These are phyloP conservation scores for Lithobius niger DNA, from an alignment of 1,140 invertebrate genomes.

Conservation along the genomic window DNA sequence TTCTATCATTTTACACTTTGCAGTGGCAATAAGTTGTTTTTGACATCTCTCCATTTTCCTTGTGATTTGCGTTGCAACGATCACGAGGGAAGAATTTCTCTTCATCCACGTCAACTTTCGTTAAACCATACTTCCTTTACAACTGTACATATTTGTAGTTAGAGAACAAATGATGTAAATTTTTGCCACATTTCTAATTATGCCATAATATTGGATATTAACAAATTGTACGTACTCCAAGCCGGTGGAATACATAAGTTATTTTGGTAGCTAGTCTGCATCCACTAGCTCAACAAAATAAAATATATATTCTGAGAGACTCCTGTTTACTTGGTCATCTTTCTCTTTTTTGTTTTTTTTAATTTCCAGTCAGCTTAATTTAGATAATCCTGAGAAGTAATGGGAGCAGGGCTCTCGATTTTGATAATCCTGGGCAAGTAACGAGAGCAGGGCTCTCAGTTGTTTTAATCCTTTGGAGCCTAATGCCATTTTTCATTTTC, in stretches of 20 bases:
- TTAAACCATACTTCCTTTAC: not conserved
- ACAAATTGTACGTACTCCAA: not conserved
- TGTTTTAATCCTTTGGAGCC: too few species aligned
- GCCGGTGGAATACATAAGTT: conserved; percentile 6
- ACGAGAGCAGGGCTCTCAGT: too few species aligned
- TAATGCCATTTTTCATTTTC: too few species aligned
- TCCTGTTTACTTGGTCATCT: conserved; percentile 1
- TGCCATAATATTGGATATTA: not conserved
- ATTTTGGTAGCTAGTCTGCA: conserved; percentile 6
- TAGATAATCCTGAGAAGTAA: too few species aligned
- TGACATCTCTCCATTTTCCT: too few species aligned
- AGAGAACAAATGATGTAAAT: conserved; percentile 1
- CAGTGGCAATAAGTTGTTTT: too few species aligned
- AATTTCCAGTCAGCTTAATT: conserved; percentile 11
- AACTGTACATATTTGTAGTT: conserved; percentile 4
- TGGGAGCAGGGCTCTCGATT: too few species aligned
- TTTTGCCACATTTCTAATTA: conserved; percentile 8
- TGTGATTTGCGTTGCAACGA: too few species aligned
- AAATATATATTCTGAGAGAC: conserved; percentile 10
- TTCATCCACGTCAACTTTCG: too few species aligned
- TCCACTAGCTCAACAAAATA: conserved; percentile 5
- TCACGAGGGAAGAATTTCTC: too few species aligned
- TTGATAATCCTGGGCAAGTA: too few species aligned
- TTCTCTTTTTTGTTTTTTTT: not conserved
- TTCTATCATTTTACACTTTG: too few species aligned